phyloP scores from a whole-genome alignment of 2,888 invertebrate species.

The Acleris holmiana region DNA sequence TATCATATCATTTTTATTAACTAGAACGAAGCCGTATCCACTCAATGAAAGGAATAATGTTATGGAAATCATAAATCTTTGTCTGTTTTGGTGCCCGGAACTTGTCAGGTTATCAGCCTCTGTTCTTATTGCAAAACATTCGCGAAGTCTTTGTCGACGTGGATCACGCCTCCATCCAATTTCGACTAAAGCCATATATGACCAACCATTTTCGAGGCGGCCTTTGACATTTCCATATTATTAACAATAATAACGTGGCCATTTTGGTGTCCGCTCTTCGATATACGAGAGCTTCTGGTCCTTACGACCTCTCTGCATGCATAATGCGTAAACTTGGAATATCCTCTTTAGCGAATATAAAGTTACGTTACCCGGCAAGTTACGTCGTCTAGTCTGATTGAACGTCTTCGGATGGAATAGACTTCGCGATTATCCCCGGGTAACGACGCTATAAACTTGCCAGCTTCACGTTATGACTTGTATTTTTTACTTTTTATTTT shows the following conservation, averaged over 20 bases:
- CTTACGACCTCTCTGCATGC: slow-evolving; percentile 64
- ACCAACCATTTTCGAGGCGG: not conserved
- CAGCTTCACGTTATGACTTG: slow-evolving; percentile 47
- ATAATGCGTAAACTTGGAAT: slow-evolving; percentile 67
- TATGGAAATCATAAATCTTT: no score
- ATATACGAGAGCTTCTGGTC: slow-evolving; percentile 51
- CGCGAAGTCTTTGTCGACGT: not conserved
- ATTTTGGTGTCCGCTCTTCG: slow-evolving; percentile 19
- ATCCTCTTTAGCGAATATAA: slow-evolving; percentile 69
- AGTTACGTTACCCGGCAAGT: slow-evolving; percentile 58
- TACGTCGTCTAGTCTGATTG: slow-evolving; percentile 62
- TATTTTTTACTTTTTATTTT: slow-evolving; percentile 48
- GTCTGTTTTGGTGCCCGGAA: no score
- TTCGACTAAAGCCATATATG: not conserved
- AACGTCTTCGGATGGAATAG: slow-evolving; percentile 59
- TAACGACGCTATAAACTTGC: slow-evolving; percentile 54
- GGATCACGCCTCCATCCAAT: not conserved
- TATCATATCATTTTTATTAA: no score
- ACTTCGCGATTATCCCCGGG: slow-evolving; percentile 61
- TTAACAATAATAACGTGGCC: slow-evolving; percentile 23
- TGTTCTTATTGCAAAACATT: slow-evolving; percentile 2
- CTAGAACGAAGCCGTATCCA: no score
- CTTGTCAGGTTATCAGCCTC: not conserved
- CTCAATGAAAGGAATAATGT: no score
- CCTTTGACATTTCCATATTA: slow-evolving; percentile 13